Evolutionary conservation across 2,888 invertebrate genomes (phyloP).

Genomic region (Agrotis exclamationis): DNA sequence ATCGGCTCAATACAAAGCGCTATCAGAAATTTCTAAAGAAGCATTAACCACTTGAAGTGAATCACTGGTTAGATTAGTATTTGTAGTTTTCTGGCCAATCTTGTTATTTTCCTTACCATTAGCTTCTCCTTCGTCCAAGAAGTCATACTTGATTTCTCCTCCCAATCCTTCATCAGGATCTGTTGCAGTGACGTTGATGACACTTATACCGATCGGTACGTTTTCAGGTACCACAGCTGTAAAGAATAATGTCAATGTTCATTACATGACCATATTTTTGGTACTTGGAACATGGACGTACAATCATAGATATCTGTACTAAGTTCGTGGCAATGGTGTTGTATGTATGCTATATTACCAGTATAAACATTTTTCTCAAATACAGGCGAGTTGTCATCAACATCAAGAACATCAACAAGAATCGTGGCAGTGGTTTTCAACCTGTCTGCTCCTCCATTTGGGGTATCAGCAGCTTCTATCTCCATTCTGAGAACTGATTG

Average conservation of each 20-base stretch:
- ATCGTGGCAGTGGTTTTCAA: conserved; percentile 92
- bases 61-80: background rate
- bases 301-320: background rate
- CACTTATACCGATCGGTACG: conserved; percentile 92
- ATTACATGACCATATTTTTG: background rate
- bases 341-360: conserved; percentile 72
- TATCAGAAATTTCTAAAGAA: too few species aligned
- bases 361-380: conserved; percentile 93
- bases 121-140: conserved; percentile 94
- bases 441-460: conserved; percentile 93
- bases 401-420: conserved; percentile 93
- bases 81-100: background rate
- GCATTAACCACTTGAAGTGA: too few species aligned
- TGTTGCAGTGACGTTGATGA: conserved; percentile 93
- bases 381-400: conserved; percentile 94
- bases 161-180: conserved; percentile 95
- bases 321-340: background rate
- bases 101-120: conserved; percentile 86
- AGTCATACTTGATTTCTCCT: conserved; percentile 93
- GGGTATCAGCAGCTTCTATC: conserved; percentile 94
- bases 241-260: conserved; percentile 45
- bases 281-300: background rate
- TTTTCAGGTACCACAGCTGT: conserved; percentile 95
- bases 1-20: background rate
- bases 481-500: conserved; percentile 93